phyloP scores from a whole-genome alignment of 2,888 invertebrate species.

The Ectemnius continuus region DNA sequence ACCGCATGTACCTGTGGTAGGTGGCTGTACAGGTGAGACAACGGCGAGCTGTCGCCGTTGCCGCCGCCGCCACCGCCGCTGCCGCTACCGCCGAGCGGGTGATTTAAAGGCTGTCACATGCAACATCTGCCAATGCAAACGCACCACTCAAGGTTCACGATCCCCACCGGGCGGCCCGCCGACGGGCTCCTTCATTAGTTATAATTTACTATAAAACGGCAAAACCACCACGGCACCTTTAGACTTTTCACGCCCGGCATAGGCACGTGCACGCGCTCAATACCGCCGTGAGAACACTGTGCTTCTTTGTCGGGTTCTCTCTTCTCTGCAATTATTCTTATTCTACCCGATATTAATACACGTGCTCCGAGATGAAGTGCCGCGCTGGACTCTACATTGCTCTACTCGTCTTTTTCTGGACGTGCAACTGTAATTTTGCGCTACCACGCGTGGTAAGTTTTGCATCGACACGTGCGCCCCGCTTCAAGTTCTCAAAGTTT shows the following conservation, averaged over 20 bases:
- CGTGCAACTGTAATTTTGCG: conserved; percentile 51
- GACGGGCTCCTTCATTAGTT: conserved; percentile 71
- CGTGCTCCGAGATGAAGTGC: conserved; percentile 20
- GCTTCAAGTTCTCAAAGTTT: no score
- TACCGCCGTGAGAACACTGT: conserved; percentile 12
- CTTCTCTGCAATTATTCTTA: no score
- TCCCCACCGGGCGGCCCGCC: conserved; percentile 59
- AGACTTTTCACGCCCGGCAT: conserved; percentile 70
- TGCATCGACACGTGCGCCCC: no score
- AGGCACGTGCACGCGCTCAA: conserved; percentile 44
- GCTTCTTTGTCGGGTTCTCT: neutral
- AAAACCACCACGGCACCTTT: conserved; percentile 71
- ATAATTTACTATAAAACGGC: conserved; percentile 78
- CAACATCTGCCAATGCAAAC: conserved; percentile 78
- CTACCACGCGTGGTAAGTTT: conserved; percentile 68
- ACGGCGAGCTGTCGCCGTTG: conserved; percentile 31
- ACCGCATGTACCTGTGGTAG: conserved; percentile 4
- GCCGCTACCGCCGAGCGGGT: conserved; percentile 53
- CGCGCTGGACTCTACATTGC: conserved; percentile 27
- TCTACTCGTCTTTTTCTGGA: conserved; percentile 37
- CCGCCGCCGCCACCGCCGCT: conserved; percentile 20
- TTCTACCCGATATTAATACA: neutral
- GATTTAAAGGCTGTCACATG: conserved; percentile 75
- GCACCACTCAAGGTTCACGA: conserved; percentile 75
- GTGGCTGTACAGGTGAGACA: conserved; percentile 54